Percentiles rank a stretch among this genome's conserved stretches.
Evolutionary conservation across 2,888 invertebrate genomes (phyloP).

Genomic region (Epinotia ramella): DNA sequence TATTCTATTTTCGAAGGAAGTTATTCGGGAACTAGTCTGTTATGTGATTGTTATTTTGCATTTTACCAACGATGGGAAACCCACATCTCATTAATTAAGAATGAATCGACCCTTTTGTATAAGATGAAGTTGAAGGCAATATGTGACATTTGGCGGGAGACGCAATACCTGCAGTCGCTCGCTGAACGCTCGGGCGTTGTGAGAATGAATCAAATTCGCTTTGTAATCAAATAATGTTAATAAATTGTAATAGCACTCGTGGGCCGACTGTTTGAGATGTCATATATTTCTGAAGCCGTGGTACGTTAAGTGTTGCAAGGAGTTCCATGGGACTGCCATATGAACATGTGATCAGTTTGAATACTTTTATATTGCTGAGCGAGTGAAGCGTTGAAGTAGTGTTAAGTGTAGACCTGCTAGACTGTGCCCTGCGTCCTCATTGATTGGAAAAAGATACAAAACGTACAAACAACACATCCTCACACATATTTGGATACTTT

Average conservation of each 20-base stretch:
- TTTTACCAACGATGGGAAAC: conserved; percentile 79
- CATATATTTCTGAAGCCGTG: conserved; percentile 73
- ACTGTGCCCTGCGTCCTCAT: conserved; percentile 71
- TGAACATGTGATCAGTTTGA: conserved; percentile 84
- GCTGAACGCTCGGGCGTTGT: conserved; percentile 31
- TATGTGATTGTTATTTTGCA: conserved; percentile 83
- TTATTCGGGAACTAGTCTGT: conserved; percentile 83
- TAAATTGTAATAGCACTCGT: conserved; percentile 63
- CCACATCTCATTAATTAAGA: conserved; percentile 83
- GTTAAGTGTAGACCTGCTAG: conserved; percentile 84
- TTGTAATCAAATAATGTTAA: conserved; percentile 53
- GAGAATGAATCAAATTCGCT: conserved; percentile 61
- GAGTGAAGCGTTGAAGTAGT: conserved; percentile 76
- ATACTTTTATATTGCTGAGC: conserved; percentile 84
- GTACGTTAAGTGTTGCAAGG: conserved; percentile 77
- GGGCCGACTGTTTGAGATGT: conserved; percentile 72
- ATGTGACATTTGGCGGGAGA: conserved; percentile 76
- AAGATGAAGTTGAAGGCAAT: conserved; percentile 69
- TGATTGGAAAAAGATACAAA: conserved; percentile 75
- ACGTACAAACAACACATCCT: conserved; percentile 32
- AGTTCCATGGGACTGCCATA: conserved; percentile 83
- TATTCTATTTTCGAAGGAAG: conserved; percentile 75
- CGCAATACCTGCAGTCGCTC: conserved; percentile 57
- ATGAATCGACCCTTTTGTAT: conserved; percentile 72
- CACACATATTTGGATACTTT: conserved; percentile 26